Evolutionary conservation across 2,888 invertebrate genomes (phyloP).

Genomic region (Augiades crinisus): DNA sequence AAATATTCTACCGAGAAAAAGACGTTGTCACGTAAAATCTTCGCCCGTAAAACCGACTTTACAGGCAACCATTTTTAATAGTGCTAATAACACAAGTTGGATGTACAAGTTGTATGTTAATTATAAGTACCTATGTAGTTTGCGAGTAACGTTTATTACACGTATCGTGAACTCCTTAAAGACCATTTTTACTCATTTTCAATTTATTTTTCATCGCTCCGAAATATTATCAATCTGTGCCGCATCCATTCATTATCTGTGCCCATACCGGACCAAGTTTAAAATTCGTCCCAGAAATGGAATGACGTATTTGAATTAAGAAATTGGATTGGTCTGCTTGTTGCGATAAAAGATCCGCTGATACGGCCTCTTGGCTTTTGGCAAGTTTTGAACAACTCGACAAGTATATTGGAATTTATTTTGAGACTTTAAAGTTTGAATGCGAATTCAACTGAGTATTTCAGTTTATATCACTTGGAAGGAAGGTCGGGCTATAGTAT

Average conservation of each 20-base stretch:
- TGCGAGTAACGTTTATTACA: too few relatives aligned
- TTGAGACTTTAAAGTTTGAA: conserved; percentile 10
- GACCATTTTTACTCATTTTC: too few relatives aligned
- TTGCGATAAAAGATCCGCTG: conserved; percentile 25
- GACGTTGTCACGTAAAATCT: too few relatives aligned
- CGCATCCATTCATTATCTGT: conserved; percentile 12
- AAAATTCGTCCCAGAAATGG: conserved; percentile 18
- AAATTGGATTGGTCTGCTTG: conserved; percentile 29
- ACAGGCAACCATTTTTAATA: too few relatives aligned
- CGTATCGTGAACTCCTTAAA: too few relatives aligned
- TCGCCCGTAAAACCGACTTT: too few relatives aligned
- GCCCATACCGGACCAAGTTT: conserved; percentile 8
- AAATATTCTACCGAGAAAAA: too few relatives aligned
- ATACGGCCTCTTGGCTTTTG: conserved; percentile 19
- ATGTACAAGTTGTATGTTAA: too few relatives aligned
- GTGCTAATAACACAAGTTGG: too few relatives aligned
- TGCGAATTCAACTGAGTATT: not conserved
- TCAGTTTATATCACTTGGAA: conserved; percentile 10
- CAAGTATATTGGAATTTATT: conserved; percentile 7
- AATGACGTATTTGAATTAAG: conserved; percentile 21
- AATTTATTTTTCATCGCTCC: too few relatives aligned
- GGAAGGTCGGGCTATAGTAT: too few relatives aligned
- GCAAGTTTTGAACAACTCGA: conserved; percentile 17
- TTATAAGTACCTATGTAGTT: too few relatives aligned
- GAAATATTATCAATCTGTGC: not conserved